These are phyloP conservation scores for Sebastes cheni DNA, from an alignment of 2,797 vertebrate genomes.

Conservation along the genomic window DNA sequence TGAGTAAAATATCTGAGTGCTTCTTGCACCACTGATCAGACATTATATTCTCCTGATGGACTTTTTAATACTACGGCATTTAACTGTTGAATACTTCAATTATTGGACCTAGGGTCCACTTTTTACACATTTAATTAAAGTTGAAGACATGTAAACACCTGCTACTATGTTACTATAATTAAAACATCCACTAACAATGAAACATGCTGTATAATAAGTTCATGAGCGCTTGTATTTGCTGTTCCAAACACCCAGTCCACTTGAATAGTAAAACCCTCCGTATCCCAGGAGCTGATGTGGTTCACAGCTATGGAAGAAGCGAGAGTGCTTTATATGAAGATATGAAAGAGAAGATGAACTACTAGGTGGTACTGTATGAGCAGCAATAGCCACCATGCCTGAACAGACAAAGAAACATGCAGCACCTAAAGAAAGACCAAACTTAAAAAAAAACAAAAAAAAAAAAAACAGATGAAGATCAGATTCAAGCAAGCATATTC, in stretches of 20 bases:
- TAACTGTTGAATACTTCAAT: background rate
- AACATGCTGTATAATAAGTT: background rate
- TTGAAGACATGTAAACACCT: background rate
- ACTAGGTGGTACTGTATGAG: background rate
- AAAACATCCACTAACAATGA: background rate
- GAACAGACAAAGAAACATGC: background rate
- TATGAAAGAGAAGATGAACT: slow-evolving; percentile 1
- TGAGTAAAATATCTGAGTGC: background rate
- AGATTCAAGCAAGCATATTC: background rate
- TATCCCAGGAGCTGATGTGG: too few relatives aligned
- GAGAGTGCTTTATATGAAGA: background rate
- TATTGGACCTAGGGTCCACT: background rate
- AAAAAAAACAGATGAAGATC: background rate
- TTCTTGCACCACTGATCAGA: background rate
- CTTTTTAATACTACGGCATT: background rate
- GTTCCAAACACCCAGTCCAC: background rate
- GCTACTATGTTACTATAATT: background rate
- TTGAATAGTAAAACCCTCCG: too few relatives aligned
- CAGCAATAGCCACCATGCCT: too few relatives aligned
- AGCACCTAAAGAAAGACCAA: background rate
- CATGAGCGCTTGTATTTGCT: background rate
- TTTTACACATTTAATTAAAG: background rate
- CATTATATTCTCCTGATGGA: background rate
- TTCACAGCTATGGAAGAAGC: too few relatives aligned
- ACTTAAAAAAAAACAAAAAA: background rate